Conservation (phyloP, 1,140 invertebrate genomes). For the Bombus turneri region DNA sequence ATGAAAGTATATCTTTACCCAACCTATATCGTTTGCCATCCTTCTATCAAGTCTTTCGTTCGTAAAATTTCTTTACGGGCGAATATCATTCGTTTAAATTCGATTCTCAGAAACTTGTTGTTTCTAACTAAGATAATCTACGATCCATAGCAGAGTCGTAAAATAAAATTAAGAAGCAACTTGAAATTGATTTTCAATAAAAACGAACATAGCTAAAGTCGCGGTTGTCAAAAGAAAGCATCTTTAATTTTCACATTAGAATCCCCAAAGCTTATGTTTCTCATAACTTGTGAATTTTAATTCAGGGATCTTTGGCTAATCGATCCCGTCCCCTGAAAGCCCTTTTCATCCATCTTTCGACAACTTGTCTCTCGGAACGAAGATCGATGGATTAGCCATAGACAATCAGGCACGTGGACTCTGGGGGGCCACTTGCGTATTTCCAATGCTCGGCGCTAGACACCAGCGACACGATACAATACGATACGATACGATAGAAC, state of each 20-base stretch:
- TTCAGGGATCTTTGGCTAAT: not conserved
- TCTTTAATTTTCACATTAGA: too few species aligned
- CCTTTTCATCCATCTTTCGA: not conserved
- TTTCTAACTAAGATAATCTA: not conserved
- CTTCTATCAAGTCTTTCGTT: not conserved
- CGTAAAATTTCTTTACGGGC: not conserved
- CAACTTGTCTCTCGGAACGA: not conserved
- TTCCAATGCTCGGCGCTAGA: not conserved
- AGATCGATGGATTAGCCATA: not conserved
- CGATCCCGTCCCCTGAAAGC: not conserved
- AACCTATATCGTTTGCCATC: not conserved
- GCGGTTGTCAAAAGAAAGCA: not conserved
- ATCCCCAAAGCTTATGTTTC: not conserved
- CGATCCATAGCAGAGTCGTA: not conserved
- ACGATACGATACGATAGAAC: not conserved
- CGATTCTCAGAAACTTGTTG: not conserved
- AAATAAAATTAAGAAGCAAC: too few species aligned
- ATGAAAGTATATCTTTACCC: not conserved
- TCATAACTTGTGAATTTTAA: not conserved
- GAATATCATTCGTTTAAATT: not conserved
- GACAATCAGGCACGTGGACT: not conserved
- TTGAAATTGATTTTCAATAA: not conserved
- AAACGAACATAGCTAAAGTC: not conserved
- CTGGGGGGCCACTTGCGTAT: not conserved
- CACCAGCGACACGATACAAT: not conserved